These are phyloP conservation scores for Dermatemys mawii DNA, from an alignment of 2,113 vertebrate species.

Conservation along the genomic window DNA sequence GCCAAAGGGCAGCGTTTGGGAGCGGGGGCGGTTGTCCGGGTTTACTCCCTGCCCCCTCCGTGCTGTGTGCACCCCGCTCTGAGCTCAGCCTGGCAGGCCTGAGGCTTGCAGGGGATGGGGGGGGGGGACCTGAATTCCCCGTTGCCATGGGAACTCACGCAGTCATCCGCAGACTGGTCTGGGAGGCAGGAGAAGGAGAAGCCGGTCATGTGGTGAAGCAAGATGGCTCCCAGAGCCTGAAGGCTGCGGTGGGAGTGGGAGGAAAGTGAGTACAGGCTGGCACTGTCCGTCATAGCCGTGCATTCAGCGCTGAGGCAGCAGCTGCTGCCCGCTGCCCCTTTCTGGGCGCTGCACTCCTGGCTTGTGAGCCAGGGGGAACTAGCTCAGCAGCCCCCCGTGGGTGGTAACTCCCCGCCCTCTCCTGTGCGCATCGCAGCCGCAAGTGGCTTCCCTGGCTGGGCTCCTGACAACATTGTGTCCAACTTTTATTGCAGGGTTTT, in stretches of 20 bases:
- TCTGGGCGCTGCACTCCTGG: not conserved
- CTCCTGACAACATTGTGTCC: not conserved
- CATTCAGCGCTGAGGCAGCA: not conserved
- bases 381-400: not conserved
- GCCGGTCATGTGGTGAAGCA: constrained; percentile 60
- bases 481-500: constrained; percentile 68
- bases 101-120: not conserved
- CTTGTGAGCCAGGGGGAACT: not conserved
- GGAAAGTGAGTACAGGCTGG: constrained; percentile 23
- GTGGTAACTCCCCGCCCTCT: not conserved
- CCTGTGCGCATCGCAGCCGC: constrained; percentile 28
- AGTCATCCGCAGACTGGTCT: constrained; percentile 35
- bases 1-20: not conserved
- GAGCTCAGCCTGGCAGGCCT: not conserved
- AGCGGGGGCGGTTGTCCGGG: not conserved
- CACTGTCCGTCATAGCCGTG: not conserved
- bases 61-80: not conserved
- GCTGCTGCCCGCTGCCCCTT: not conserved
- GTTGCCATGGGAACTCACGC: constrained; percentile 77
- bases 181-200: constrained; percentile 25
- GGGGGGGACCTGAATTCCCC: constrained; percentile 33
- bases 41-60: not conserved
- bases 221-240: constrained; percentile 75
- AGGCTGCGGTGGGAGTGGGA: constrained; percentile 75
- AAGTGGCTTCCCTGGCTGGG: constrained; percentile 28